These are phyloP conservation scores for Drosophila ambigua DNA, from an alignment of 1,140 invertebrate genomes.

Conservation along the genomic window DNA sequence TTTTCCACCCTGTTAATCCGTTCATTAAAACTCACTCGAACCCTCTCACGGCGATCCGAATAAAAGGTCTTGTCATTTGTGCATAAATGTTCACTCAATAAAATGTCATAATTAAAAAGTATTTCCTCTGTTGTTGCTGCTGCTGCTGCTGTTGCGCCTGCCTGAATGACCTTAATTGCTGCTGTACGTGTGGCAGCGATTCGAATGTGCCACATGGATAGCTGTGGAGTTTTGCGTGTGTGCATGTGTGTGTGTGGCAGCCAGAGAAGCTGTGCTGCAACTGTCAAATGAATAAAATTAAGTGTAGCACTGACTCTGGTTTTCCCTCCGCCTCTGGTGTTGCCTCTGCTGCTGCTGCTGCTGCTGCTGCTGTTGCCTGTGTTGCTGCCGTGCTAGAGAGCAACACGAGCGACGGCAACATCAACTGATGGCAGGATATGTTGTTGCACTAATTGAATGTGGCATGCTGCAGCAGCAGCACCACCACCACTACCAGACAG, in stretches of 20 bases:
- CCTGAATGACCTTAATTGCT: slow-evolving; percentile 77
- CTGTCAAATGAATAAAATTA: slow-evolving; percentile 83
- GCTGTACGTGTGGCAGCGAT: slow-evolving; percentile 73
- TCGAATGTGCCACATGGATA: slow-evolving; percentile 45
- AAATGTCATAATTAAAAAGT: slow-evolving; percentile 80
- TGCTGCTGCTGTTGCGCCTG: slow-evolving; percentile 20
- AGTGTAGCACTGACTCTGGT: slow-evolving; percentile 67
- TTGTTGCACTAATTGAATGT: slow-evolving; percentile 83
- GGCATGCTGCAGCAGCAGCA: slow-evolving; percentile 66
- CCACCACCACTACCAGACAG: slow-evolving; percentile 20
- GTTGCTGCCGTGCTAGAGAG: slow-evolving; percentile 50
- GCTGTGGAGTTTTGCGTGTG: neutral
- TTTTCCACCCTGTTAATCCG: slow-evolving; percentile 48
- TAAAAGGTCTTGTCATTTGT: slow-evolving; percentile 54
- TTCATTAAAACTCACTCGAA: slow-evolving; percentile 37
- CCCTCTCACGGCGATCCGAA: slow-evolving; percentile 4
- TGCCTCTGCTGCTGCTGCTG: slow-evolving; percentile 18
- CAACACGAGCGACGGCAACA: slow-evolving; percentile 38
- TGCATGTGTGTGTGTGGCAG: slow-evolving; percentile 37
- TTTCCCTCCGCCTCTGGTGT: slow-evolving; percentile 31
- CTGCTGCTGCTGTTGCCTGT: slow-evolving; percentile 21
- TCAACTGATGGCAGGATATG: slow-evolving; percentile 77
- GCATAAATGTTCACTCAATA: slow-evolving; percentile 78
- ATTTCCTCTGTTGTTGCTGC: slow-evolving; percentile 55
- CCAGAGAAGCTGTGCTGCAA: slow-evolving; percentile 61